These are phyloP conservation scores for Anguilla obscura DNA, from an alignment of 2,797 vertebrate genomes.

Conservation along the genomic window DNA sequence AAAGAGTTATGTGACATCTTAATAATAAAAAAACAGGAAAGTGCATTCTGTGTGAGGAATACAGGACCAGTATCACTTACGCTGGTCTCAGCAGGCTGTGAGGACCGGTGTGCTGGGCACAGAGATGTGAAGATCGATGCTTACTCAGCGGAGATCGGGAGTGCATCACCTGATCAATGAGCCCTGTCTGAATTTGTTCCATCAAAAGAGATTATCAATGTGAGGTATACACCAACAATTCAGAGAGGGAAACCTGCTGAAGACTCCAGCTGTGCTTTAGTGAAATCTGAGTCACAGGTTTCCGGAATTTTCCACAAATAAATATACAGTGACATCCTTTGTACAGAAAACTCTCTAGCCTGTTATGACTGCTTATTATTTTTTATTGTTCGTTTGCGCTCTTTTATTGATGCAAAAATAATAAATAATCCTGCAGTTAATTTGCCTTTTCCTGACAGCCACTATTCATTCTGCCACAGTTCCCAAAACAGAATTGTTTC, in stretches of 20 bases:
- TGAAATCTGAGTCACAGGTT: conserved; percentile 29
- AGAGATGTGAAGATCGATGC: not conserved
- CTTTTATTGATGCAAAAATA: not conserved
- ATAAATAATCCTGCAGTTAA: not conserved
- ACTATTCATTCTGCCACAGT: not conserved
- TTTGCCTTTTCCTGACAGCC: not conserved
- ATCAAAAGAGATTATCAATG: not conserved
- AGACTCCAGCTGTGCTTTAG: conserved; percentile 15
- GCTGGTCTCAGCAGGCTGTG: not conserved
- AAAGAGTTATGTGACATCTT: not conserved
- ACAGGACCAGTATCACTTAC: not conserved
- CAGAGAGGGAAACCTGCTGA: conserved; percentile 16
- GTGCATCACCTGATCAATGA: not conserved
- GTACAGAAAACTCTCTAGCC: conserved; percentile 31
- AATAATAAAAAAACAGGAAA: not conserved
- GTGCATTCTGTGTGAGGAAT: not conserved
- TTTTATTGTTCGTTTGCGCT: conserved; percentile 21
- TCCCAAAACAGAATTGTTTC: conserved; percentile 15
- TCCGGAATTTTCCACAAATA: conserved; percentile 42
- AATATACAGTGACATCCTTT: conserved; percentile 50
- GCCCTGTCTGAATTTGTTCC: not conserved
- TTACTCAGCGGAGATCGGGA: not conserved
- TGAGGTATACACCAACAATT: not conserved
- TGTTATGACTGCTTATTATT: conserved; percentile 46
- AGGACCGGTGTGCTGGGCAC: not conserved